Percentiles rank a stretch among this genome's conserved stretches.
These are phyloP conservation scores for Xyrauchen texanus DNA, from an alignment of 2,113 vertebrate species.

Conservation along the genomic window DNA sequence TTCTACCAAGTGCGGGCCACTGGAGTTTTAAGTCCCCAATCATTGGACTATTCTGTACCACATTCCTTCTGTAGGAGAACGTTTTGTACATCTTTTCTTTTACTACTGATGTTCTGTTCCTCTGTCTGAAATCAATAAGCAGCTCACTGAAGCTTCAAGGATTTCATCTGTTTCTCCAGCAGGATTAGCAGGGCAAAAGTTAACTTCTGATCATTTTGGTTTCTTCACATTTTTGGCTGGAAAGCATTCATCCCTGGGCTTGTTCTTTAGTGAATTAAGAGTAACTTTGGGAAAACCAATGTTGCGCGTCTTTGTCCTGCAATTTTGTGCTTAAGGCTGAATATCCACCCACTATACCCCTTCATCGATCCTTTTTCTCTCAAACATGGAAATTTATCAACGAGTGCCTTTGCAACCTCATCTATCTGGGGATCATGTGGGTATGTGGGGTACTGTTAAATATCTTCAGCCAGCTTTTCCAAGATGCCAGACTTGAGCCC, in stretches of 20 bases:
- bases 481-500: conserved; percentile 39
- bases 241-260: neutral
- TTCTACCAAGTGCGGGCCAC: too few relatives aligned
- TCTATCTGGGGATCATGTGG: conserved; percentile 8
- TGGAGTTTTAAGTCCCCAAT: too few relatives aligned
- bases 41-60: too few relatives aligned
- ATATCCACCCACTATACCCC: conserved; percentile 12
- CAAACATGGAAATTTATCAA: conserved; percentile 25
- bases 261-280: conserved; percentile 17
- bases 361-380: conserved; percentile 6
- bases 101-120: too few relatives aligned
- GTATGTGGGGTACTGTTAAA: conserved; percentile 34
- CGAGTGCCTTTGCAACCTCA: conserved; percentile 17
- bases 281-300: conserved; percentile 22
- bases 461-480: conserved; percentile 14
- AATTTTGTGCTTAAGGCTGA: conserved; percentile 34
- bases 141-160: too few relatives aligned
- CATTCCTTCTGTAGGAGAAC: too few relatives aligned
- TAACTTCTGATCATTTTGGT: neutral
- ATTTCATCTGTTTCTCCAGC: neutral
- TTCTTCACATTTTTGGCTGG: conserved; percentile 18
- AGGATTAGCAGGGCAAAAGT: too few relatives aligned
- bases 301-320: conserved; percentile 19
- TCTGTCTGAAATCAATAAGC: too few relatives aligned
- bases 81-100: too few relatives aligned